phyloP scores from a whole-genome alignment of 2,797 vertebrate genomes.

The Momotus momota region DNA sequence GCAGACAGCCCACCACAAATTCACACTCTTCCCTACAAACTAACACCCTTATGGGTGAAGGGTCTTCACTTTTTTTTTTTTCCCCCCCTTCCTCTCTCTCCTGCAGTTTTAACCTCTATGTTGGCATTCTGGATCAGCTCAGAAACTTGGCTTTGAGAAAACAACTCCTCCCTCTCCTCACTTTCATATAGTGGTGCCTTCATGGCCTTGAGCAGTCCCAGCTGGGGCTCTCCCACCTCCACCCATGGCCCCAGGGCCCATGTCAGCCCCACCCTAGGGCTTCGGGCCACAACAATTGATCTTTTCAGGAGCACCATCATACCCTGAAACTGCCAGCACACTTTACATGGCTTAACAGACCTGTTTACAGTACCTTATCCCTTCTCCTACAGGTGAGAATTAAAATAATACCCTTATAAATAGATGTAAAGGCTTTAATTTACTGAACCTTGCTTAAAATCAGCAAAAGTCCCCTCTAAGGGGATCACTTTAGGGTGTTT shows the following conservation, averaged over 20 bases:
- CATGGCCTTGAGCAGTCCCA: neutral
- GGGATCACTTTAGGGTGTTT: too few species aligned
- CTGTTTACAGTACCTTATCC: neutral
- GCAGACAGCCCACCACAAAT: rapidly evolving
- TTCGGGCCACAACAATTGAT: neutral
- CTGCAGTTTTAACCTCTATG: rapidly evolving
- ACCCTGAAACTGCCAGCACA: neutral
- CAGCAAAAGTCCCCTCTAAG: neutral
- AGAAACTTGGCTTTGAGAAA: neutral
- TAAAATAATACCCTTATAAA: neutral
- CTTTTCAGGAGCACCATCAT: neutral
- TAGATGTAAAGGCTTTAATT: neutral
- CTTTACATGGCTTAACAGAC: neutral
- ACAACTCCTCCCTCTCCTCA: rapidly evolving
- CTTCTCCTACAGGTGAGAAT: neutral
- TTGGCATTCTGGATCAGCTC: rapidly evolving
- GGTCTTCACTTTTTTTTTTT: rapidly evolving
- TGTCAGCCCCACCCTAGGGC: rapidly evolving
- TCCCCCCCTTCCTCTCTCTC: neutral
- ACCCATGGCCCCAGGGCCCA: rapidly evolving
- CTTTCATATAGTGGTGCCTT: neutral
- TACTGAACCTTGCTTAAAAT: neutral
- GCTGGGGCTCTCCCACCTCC: neutral
- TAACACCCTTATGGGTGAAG: rapidly evolving
- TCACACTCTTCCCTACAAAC: neutral